A percentile compares a stretch with the other conserved stretches of the same genome.
Evolutionary conservation across 2,797 vertebrate species (phyloP).

Genomic region (Peromyscus attwateri): DNA sequence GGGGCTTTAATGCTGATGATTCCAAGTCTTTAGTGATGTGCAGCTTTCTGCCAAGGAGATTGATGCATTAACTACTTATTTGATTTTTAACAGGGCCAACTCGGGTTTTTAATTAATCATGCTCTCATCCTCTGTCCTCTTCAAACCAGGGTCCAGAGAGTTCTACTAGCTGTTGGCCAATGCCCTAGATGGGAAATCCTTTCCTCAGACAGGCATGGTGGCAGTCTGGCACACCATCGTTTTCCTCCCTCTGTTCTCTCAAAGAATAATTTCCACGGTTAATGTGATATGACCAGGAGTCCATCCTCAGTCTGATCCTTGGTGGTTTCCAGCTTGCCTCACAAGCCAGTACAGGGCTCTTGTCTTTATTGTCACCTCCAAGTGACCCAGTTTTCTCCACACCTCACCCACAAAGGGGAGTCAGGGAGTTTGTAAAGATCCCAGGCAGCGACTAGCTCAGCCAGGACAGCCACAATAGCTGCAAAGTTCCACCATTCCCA

Average conservation of each 20-base stretch:
- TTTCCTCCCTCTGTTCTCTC: not conserved
- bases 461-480: not conserved
- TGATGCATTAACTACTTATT: constrained; percentile 39
- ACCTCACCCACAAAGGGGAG: not conserved
- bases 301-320: constrained; percentile 7
- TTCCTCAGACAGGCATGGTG: not conserved
- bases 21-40: constrained; percentile 45
- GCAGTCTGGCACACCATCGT: not conserved
- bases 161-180: not conserved
- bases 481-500: not conserved
- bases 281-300: constrained; percentile 45
- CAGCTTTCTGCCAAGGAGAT: constrained; percentile 43
- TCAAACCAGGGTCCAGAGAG: not conserved
- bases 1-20: not conserved
- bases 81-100: constrained; percentile 34
- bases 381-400: constrained; percentile 60
- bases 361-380: constrained; percentile 69
- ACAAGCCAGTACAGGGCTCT: constrained; percentile 53
- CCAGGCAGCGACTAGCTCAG: not conserved
- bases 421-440: constrained; percentile 51
- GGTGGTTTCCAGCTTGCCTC: constrained; percentile 53
- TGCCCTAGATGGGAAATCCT: not conserved
- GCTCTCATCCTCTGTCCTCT: constrained; percentile 36
- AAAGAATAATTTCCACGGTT: constrained; percentile 56
- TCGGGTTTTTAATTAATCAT: constrained; percentile 63